Evolutionary conservation across 2,113 vertebrate genomes (phyloP), one percentile per base, ranked within the genome.

Genomic region (Panthera leo): DNA sequence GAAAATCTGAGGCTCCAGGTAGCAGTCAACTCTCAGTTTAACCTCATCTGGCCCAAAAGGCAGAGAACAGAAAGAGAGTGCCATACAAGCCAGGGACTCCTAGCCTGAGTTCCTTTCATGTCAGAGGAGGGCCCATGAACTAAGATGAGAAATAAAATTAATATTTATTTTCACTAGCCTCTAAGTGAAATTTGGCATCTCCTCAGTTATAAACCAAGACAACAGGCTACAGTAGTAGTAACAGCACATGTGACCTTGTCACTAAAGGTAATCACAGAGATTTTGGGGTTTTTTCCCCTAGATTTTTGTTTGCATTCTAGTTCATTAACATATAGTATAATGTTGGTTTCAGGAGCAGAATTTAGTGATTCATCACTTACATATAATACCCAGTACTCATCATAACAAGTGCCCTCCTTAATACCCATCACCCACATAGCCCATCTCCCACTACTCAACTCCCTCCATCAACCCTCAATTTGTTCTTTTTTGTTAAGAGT

Each of bases 71-170:
- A 85, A 53, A 63, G 31, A 89, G 39, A 6, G 53, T 23, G 0
- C 42, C 68, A n/a, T 36, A 76, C n/a, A 39, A 19, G 6, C 79
- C n/a, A 67, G n/a, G 18, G 29, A 23, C 34, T 94, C 36, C 71
- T 91, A 65, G 88, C 12, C 39, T 53, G 23, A 39, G 12, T 79
- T 92, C 51, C 39, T 95, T 68, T n/a, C 63, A 80, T 79, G n/a
- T 71, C 36, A 67, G 65, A 53, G 25, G 4, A 63, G 29, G 25
- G 1, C 42, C 75, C 36, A 13, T 68, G 4, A 93, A 91, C n/a
- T 82, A 42, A 85, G 45, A 90, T 39, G 31, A 94, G n/a, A 95
- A 95, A 83, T 83, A 55, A 89, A 85, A 91, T 78, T 67, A 68
- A 63, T 79, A 89, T 67, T 93, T 25, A 70, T 65, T 96, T 93